phyloP scores from a whole-genome alignment of 2,888 invertebrate species.

The Zootermopsis nevadensis region DNA sequence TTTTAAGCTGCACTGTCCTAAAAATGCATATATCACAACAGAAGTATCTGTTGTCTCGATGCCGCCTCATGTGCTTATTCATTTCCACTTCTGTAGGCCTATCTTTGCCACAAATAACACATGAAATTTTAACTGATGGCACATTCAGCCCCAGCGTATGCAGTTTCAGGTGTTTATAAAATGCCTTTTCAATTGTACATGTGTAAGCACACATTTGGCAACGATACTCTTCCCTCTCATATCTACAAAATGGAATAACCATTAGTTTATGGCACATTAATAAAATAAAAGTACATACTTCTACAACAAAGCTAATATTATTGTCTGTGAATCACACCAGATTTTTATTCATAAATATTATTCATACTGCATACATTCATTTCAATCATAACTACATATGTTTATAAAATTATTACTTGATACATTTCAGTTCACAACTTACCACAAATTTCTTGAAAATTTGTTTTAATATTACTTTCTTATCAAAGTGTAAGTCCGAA shows the following conservation, averaged over 20 bases:
- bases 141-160: constrained; percentile 60
- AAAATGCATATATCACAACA: constrained; percentile 69
- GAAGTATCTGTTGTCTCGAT: constrained; percentile 65
- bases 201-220: constrained; percentile 68
- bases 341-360: too few relatives aligned
- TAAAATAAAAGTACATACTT: too few relatives aligned
- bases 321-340: too few relatives aligned
- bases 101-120: constrained; percentile 69
- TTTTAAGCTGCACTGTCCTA: constrained; percentile 68
- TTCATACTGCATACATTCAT: too few relatives aligned
- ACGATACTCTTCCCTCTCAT: constrained; percentile 68
- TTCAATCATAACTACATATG: too few relatives aligned
- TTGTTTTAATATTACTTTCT: too few relatives aligned
- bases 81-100: constrained; percentile 65
- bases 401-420: too few relatives aligned
- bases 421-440: too few relatives aligned
- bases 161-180: constrained; percentile 66
- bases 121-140: constrained; percentile 63
- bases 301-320: too few relatives aligned
- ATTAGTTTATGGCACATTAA: background rate
- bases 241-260: constrained; percentile 60
- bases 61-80: constrained; percentile 67
- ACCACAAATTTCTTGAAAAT: too few relatives aligned
- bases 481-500: too few relatives aligned
- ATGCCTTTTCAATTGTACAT: constrained; percentile 69